A percentile compares a stretch with the other conserved stretches of the same genome.
phyloP scores from a whole-genome alignment of 2,888 invertebrate species.

The Synergus gifuensis region DNA sequence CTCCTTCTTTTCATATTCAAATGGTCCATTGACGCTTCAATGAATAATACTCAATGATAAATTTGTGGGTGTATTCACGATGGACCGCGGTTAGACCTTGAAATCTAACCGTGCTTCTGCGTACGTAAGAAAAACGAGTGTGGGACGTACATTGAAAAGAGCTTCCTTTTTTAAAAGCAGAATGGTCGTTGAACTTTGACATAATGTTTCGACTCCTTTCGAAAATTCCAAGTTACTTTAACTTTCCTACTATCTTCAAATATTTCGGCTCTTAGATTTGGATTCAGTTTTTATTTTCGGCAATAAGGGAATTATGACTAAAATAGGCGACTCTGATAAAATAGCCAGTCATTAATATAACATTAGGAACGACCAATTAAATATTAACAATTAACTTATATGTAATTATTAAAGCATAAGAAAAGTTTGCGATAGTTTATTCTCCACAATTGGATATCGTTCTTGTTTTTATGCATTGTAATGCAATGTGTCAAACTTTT shows the following conservation, averaged over 20 bases:
- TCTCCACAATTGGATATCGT: not conserved
- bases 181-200: constrained; percentile 59
- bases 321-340: too few relatives aligned
- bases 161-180: constrained; percentile 45
- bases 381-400: not conserved
- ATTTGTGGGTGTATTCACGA: constrained; percentile 77
- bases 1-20: constrained; percentile 78
- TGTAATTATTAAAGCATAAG: not conserved
- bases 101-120: constrained; percentile 43
- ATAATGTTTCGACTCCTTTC: constrained; percentile 57
- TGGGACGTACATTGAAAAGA: constrained; percentile 48
- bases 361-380: too few relatives aligned
- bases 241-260: not conserved
- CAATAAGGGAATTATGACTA: not conserved
- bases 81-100: constrained; percentile 62
- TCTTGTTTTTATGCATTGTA: not conserved
- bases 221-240: not conserved
- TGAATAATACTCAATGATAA: constrained; percentile 78
- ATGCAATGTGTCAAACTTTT: not conserved
- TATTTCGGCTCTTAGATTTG: not conserved
- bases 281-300: not conserved
- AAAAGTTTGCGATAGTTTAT: not conserved
- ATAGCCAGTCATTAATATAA: too few relatives aligned
- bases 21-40: constrained; percentile 77
- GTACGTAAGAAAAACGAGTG: constrained; percentile 46